Base-by-base conservation (phyloP, 2,888 invertebrate species). In the Mythimna lalbum region DNA sequence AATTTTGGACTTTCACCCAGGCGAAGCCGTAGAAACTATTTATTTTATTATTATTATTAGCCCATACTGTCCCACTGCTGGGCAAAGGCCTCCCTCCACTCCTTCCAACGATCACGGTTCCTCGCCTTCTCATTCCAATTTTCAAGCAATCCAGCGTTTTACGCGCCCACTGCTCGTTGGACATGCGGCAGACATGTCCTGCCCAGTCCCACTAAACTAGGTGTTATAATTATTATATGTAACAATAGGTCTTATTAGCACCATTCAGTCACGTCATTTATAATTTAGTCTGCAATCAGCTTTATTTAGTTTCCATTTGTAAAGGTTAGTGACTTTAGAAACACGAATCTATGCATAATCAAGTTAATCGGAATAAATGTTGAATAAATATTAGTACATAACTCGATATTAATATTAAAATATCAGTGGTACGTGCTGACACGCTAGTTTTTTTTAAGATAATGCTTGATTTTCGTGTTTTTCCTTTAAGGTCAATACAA, bases 251-350 rank as follows among this genome's bases (percentile, higher is more conserved):
- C 36, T 36, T n/a, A 33, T 56, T 33, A 55, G 12, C 39, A n/a
- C 50, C 36, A 23, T 52, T 47, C 9, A 47, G 63, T 57, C 60
- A 71, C 69, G 73, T 53, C 53, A 70, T 67, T 50, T 68, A 53
- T 65, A 47, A 52, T 59, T 64, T 52, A 57, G 4, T 21, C 73
- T 33, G 17, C 10, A 39, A 57, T 60, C 33, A 27, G 17, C 53
- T 52, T 56, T 56, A 52, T 56, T 55, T 76, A 53, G 23, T 63
- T 50, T 62, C 49, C 27, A 69, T 64, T 69, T 63, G 12, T 67
- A 72, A 68, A 82, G 69, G 71, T 82, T 66, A 72, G 31, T 66
- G 72, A 69, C 69, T 39, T 56, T 7, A 53, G n/a, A 82, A 33
- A 73, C 64, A 68, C 49, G 21, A 68, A 56, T 68, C 55, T 73